Base-by-base conservation (phyloP, 2,113 vertebrate species). In the Salvelinus namaycush region DNA sequence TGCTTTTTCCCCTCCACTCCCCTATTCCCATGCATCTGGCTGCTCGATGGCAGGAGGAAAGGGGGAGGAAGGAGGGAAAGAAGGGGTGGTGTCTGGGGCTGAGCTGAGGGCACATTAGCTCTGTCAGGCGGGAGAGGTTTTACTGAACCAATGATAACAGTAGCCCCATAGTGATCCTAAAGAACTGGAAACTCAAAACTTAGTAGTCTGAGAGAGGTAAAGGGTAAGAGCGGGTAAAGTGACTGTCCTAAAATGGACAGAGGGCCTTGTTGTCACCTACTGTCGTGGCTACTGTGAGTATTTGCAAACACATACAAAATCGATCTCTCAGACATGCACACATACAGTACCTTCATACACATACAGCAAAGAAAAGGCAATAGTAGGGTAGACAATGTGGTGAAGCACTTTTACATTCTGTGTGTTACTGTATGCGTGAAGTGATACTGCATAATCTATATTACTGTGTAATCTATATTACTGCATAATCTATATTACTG, bases 21-120 rank as follows among this genome's bases (percentile, higher is more conserved):
- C 94, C 95, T 80, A 95, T 96, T 95, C 95, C 91, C 93, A 91
- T 94, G 95, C 94, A 95, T 95, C 95, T 95, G 94, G 95, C 89
- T 91, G 74, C 69, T 79, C 3, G 29, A 20, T 34, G 66, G 66
- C 9, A 5, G 27, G 26, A 1, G 29, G 29, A 27, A 72, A 49
- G 62, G 24, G 20, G 72, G 75, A 70, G 76, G 49, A 51, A 20
- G 44, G n/a, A 31, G 44, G n/a, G 66, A 18, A 31, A 31, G 27
- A 16, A 20, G 31, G 64, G 18, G 44, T 7, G 24, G 6, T 26
- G 73, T 84, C 81, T 83, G 20, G 79, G 88, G 81, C 79, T 83
- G 86, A 89, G 87, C 86, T 89, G 80, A 90, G 80, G 83, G 87
- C 84, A 87, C 76, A 86, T 91, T 86, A 89, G 81, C 84, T 44